Evolutionary conservation across 2,797 vertebrate genomes (phyloP).

Genomic region (Prionace glauca): DNA sequence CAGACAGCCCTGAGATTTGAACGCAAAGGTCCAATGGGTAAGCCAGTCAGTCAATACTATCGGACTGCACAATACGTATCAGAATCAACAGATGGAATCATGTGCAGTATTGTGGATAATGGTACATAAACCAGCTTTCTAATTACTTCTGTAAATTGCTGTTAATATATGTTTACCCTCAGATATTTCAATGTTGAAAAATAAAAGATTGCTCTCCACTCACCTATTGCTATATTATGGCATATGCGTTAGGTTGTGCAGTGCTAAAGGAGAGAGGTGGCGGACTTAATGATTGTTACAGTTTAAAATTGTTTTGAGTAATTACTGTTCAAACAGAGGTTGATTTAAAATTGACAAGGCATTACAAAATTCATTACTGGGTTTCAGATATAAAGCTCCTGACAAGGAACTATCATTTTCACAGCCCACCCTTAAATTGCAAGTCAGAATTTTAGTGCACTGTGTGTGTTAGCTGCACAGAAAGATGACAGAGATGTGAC

Average conservation of each 20-base stretch:
- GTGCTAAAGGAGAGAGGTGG: not conserved
- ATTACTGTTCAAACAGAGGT: not conserved
- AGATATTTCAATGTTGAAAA: slow-evolving; percentile 20
- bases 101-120: not conserved
- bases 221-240: not conserved
- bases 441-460: not conserved
- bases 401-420: slow-evolving; percentile 31
- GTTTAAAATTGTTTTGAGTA: slow-evolving; percentile 18
- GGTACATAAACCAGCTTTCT: not conserved
- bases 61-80: not conserved
- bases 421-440: not conserved
- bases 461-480: not conserved
- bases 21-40: not conserved
- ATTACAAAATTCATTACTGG: slow-evolving; percentile 31
- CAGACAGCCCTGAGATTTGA: not conserved
- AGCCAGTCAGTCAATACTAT: not conserved
- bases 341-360: slow-evolving; percentile 15
- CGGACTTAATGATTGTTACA: not conserved
- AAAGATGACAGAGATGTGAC: not conserved
- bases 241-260: not conserved
- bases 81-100: slow-evolving; percentile 15
- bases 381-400: slow-evolving; percentile 6
- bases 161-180: not conserved
- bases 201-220: not conserved
- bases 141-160: not conserved